Base-by-base conservation (phyloP, 2,888 invertebrate species). In the Amaurobius ferox region DNA sequence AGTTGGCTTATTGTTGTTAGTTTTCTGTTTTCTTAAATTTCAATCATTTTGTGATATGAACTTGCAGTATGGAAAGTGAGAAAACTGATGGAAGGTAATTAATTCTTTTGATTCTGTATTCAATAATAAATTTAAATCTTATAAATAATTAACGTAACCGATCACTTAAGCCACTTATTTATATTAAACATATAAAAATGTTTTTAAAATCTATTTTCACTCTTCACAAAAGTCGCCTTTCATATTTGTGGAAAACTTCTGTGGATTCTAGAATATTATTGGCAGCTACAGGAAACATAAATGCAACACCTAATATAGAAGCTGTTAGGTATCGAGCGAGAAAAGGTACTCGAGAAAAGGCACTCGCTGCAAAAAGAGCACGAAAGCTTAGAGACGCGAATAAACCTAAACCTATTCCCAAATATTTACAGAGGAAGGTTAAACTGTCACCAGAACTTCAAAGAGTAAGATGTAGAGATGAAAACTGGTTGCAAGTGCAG, bases 401-500 rank as follows among this genome's bases (percentile, higher is more conserved):
- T 62, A 67, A 86, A 68, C 79, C 86, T 1, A 13, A 30, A 16
- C 79, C 86, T 7, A 29, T 79, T 19, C 86, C 86, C 0, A 79
- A 78, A 48, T 79, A 79, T 29, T 61, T 86, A 5, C 86, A 61
- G n/a, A 28, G 79, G 32, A 86, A 86, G 30, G 39, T 48, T 1
- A 79, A 68, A 62, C 61, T 86, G 0, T 29, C 35, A 0, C 16
- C 62, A 0, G 86, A 79, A 29, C 48, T 70, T 0, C 44, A 86
- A 19, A 39, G 74, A 30, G 79, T n/a, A 19, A 70, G 76, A 62
- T 86, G 86, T 29, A 71, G 32, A 0, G 86, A 86, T 26, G 86
- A 86, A 44, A 86, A 86, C 29, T 86, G 80, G 80, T 55, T 88
- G 5, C 79, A 86, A 35, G 28, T 74, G 83, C 88, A 93, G 87